These are phyloP conservation scores for Cancer borealis DNA, from an alignment of 2,888 invertebrate species.

Conservation along the genomic window DNA sequence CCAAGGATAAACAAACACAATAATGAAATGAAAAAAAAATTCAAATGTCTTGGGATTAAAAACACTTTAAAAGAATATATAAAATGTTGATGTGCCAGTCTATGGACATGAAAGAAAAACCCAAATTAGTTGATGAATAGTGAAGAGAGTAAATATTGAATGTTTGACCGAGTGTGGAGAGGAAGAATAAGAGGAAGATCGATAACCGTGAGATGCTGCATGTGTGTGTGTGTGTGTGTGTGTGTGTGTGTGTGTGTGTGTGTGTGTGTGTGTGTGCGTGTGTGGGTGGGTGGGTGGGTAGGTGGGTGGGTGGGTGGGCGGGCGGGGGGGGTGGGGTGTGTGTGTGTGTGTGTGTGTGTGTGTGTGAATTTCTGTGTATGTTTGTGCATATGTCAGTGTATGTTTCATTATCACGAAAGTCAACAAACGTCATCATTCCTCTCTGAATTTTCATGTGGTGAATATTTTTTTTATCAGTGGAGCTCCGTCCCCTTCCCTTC, in stretches of 20 bases:
- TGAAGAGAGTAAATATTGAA: background rate
- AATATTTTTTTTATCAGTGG: background rate
- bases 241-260: slow-evolving; percentile 29
- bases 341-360: slow-evolving; percentile 50
- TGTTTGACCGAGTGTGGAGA: background rate
- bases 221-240: slow-evolving; percentile 43
- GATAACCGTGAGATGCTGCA: background rate
- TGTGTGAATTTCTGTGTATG: slow-evolving; percentile 11
- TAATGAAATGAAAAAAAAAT: background rate
- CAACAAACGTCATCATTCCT: background rate
- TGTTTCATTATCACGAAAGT: background rate
- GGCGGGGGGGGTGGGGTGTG: no score
- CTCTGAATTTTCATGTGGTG: background rate
- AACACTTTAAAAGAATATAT: background rate
- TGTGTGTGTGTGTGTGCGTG: slow-evolving; percentile 31
- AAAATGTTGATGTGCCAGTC: background rate
- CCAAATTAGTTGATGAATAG: background rate
- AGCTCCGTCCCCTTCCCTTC: background rate
- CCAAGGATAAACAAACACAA: background rate
- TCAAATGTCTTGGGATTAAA: background rate
- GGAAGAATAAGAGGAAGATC: background rate
- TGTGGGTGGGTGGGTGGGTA: no score
- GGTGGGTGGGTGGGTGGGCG: no score
- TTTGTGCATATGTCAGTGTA: slow-evolving; percentile 8
- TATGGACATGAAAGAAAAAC: background rate